These are phyloP conservation scores for Scomber japonicus DNA, from an alignment of 2,113 vertebrate species.

Conservation along the genomic window DNA sequence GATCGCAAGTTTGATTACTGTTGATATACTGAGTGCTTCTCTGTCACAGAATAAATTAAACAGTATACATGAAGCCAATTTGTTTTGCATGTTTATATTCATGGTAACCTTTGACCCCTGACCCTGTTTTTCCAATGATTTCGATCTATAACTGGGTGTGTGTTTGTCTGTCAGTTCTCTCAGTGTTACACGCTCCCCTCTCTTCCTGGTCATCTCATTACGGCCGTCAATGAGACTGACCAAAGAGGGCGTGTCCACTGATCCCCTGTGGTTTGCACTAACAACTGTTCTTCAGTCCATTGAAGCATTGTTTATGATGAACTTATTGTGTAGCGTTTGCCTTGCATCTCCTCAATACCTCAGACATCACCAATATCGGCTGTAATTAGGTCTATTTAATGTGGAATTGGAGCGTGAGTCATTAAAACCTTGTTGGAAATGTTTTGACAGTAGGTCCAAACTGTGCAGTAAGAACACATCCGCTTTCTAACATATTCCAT, in stretches of 20 bases:
- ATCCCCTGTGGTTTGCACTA: slow-evolving; percentile 73
- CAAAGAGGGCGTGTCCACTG: slow-evolving; percentile 18
- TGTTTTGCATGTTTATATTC: not conserved
- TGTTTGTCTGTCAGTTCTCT: slow-evolving; percentile 37
- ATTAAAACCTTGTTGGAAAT: slow-evolving; percentile 4
- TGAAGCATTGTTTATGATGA: not conserved
- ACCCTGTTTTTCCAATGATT: slow-evolving; percentile 1
- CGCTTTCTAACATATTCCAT: no score
- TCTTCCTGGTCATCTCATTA: slow-evolving; percentile 17
- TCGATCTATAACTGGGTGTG: slow-evolving; percentile 7
- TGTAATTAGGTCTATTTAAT: slow-evolving; percentile 21
- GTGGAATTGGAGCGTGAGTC: slow-evolving; percentile 16
- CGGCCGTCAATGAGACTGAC: slow-evolving; percentile 5
- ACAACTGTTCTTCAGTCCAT: slow-evolving; percentile 25
- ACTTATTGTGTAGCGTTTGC: slow-evolving; percentile 3
- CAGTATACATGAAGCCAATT: not conserved
- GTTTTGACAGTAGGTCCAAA: not conserved
- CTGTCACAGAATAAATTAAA: no score
- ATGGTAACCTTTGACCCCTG: slow-evolving; percentile 11
- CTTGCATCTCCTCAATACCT: slow-evolving; percentile 1
- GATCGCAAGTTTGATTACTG: no score
- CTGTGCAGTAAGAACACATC: slow-evolving; percentile 30
- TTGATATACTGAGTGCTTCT: not conserved
- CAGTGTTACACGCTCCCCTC: slow-evolving; percentile 33
- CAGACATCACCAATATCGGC: not conserved